A percentile compares a stretch with the other conserved stretches of the same genome.
These are phyloP conservation scores for Phragmatobia fuliginosa DNA, from an alignment of 2,888 invertebrate species.

Conservation along the genomic window DNA sequence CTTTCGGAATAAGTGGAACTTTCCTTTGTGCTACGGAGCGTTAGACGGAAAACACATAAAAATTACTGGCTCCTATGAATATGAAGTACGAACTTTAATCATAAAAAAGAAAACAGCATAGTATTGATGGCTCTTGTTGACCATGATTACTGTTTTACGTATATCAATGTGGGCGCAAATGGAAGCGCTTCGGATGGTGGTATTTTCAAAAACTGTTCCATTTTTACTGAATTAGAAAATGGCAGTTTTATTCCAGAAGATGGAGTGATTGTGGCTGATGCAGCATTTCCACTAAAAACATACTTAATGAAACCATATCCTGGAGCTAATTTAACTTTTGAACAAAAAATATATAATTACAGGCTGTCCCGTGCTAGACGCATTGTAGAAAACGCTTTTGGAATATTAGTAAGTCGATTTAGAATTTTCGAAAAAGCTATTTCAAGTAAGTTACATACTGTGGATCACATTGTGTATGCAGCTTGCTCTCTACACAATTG, in stretches of 20 bases:
- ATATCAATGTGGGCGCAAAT: slow-evolving; percentile 40
- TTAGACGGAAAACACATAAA: too few species aligned
- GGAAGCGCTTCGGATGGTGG: slow-evolving; percentile 32
- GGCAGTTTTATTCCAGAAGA: slow-evolving; percentile 1
- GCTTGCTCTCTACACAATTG: slow-evolving; percentile 33
- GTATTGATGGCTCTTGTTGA: slow-evolving; percentile 34
- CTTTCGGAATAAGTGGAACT: too few species aligned
- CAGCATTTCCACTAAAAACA: slow-evolving; percentile 40
- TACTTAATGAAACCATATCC: slow-evolving; percentile 44
- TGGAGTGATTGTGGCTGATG: slow-evolving; percentile 46
- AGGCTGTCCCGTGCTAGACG: slow-evolving; percentile 27
- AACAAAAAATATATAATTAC: neutral
- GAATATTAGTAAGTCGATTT: slow-evolving; percentile 24
- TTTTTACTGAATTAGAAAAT: too few species aligned
- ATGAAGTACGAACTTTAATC: too few species aligned
- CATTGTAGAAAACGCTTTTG: slow-evolving; percentile 16
- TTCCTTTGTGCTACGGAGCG: too few species aligned
- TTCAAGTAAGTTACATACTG: slow-evolving; percentile 26
- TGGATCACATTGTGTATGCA: slow-evolving; percentile 25
- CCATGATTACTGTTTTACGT: slow-evolving; percentile 39
- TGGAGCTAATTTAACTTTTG: neutral
- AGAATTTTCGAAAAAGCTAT: slow-evolving; percentile 32
- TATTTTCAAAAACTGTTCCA: slow-evolving; percentile 17
- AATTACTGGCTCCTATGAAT: too few species aligned
- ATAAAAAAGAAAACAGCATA: too few species aligned